phyloP scores from a whole-genome alignment of 2,888 invertebrate genomes.

The Conchocele bisecta region DNA sequence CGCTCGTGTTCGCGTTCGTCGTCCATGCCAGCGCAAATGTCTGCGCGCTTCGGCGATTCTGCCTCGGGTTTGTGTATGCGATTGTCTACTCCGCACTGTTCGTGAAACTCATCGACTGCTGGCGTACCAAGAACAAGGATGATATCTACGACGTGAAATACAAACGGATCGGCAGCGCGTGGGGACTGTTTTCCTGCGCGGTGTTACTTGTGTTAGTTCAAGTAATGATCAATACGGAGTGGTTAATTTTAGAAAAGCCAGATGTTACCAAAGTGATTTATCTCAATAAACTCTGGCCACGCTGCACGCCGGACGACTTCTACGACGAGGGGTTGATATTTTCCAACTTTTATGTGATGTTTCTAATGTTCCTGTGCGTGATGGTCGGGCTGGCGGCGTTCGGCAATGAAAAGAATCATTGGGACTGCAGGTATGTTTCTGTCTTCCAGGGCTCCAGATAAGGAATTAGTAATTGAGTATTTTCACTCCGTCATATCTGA shows the following conservation, averaged over 20 bases:
- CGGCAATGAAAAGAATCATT: slow-evolving; percentile 80
- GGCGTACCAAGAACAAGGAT: slow-evolving; percentile 78
- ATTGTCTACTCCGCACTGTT: slow-evolving; percentile 83
- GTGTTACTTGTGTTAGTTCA: slow-evolving; percentile 81
- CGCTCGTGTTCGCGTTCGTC: slow-evolving; percentile 83
- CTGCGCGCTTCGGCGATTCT: slow-evolving; percentile 83
- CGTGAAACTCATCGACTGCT: slow-evolving; percentile 83
- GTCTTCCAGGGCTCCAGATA: no score
- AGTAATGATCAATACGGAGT: slow-evolving; percentile 82
- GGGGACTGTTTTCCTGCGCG: slow-evolving; percentile 81
- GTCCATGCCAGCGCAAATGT: slow-evolving; percentile 80
- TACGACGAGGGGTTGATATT: slow-evolving; percentile 82
- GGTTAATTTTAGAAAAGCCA: slow-evolving; percentile 82
- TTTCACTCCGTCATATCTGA: no score
- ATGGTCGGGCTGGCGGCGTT: slow-evolving; percentile 81
- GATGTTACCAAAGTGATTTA: slow-evolving; percentile 67
- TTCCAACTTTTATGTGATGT: slow-evolving; percentile 83
- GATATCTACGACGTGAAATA: slow-evolving; percentile 71
- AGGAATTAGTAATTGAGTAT: no score
- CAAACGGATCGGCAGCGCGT: slow-evolving; percentile 79
- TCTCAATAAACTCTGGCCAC: slow-evolving; percentile 72
- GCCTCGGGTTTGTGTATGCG: slow-evolving; percentile 83
- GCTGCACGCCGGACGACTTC: slow-evolving; percentile 80
- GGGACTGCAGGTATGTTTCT: slow-evolving; percentile 71
- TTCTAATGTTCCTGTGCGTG: slow-evolving; percentile 81